Conservation (phyloP, 2,797 vertebrate genomes). For the Austrolebias charrua region DNA sequence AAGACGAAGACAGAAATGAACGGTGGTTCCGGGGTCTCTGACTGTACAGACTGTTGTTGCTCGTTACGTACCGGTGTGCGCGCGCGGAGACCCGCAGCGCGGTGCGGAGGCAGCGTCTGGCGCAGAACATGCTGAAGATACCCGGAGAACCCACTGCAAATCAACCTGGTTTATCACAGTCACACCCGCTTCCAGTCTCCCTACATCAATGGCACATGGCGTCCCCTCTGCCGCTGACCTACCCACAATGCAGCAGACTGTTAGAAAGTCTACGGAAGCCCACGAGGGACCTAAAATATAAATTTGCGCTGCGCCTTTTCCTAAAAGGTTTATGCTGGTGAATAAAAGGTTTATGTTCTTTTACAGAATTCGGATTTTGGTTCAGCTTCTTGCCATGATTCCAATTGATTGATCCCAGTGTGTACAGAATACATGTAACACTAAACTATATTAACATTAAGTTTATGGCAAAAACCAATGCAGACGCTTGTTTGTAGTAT, state of each 20-base stretch:
- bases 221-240: conserved; percentile 76
- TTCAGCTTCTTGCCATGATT: too few species aligned
- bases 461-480: too few species aligned
- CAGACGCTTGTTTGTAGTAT: too few species aligned
- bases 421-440: too few species aligned
- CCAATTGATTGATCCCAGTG: too few species aligned
- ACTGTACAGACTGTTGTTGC: not conserved
- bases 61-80: conserved; percentile 70
- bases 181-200: not conserved
- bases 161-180: not conserved
- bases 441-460: too few species aligned
- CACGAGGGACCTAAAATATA: not conserved
- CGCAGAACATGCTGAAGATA: conserved; percentile 71
- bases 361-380: not conserved
- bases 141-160: conserved; percentile 3
- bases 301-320: too few species aligned
- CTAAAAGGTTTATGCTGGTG: not conserved
- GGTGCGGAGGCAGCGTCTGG: conserved; percentile 72
- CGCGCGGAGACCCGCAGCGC: conserved; percentile 65
- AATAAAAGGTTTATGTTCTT: not conserved
- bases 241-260: conserved; percentile 75
- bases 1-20: conserved; percentile 7
- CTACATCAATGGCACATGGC: conserved; percentile 81
- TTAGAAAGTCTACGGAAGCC: conserved; percentile 27
- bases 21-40: conserved; percentile 11